These are phyloP conservation scores for Astatotilapia flaviijosephi DNA, from an alignment of 2,113 vertebrate species.

Conservation along the genomic window DNA sequence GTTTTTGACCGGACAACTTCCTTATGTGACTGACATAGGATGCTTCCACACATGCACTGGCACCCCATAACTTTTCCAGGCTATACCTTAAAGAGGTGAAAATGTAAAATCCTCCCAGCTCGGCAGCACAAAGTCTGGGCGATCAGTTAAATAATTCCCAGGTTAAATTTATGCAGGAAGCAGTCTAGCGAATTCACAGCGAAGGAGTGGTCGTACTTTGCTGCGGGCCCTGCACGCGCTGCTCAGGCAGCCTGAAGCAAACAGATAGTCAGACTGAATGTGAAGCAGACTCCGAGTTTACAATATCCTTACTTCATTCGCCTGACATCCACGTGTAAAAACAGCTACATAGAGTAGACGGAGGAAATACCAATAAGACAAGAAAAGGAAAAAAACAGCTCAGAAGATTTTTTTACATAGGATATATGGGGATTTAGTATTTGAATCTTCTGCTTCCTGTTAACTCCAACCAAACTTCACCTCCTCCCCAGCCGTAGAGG, in stretches of 20 bases:
- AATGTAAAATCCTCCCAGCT: not conserved
- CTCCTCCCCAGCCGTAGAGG: not conserved
- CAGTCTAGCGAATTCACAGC: not conserved
- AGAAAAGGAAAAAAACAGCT: not conserved
- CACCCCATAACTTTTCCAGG: not conserved
- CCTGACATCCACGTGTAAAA: not conserved
- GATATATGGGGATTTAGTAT: not conserved
- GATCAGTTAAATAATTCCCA: not conserved
- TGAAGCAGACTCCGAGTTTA: not conserved
- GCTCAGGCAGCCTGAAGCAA: not conserved
- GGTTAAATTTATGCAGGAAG: not conserved
- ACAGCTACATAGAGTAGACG: not conserved
- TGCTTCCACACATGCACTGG: not conserved
- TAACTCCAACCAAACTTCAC: not conserved
- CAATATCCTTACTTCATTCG: not conserved
- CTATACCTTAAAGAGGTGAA: not conserved
- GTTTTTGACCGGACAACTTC: not conserved
- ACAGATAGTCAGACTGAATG: not conserved
- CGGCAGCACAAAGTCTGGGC: not conserved
- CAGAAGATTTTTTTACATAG: not conserved
- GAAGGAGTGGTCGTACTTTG: not conserved
- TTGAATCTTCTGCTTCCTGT: not conserved
- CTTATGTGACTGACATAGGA: not conserved
- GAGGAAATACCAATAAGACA: not conserved
- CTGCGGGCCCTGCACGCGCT: not conserved